A percentile compares a stretch with the other conserved stretches of the same genome.
Evolutionary conservation across 2,113 vertebrate genomes (phyloP).

Genomic region (Dasyprocta punctata): DNA sequence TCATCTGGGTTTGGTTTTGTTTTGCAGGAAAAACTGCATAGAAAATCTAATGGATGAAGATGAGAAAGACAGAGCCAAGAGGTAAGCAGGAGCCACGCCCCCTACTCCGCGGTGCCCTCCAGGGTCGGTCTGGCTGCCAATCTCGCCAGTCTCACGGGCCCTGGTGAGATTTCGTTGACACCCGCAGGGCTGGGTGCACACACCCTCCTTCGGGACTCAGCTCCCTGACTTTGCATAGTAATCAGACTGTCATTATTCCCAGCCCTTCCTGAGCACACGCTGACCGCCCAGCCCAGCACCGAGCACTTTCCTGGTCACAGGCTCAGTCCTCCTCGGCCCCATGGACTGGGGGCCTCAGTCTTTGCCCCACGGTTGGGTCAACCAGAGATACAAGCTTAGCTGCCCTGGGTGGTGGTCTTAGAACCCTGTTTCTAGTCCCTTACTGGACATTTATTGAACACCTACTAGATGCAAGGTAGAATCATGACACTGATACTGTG

Average conservation of each 20-base stretch:
- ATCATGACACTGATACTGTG: neutral
- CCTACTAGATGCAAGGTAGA: neutral
- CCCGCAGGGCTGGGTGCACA: neutral
- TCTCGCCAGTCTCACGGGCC: neutral
- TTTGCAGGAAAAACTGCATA: conserved; percentile 86
- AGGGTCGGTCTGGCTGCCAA: neutral
- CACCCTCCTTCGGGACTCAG: neutral
- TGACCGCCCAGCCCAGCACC: neutral
- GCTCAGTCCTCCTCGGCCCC: neutral
- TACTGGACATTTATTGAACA: neutral
- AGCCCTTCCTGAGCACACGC: neutral
- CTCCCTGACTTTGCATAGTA: neutral
- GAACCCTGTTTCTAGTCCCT: neutral
- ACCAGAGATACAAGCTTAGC: neutral
- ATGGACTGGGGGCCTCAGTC: neutral
- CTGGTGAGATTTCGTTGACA: neutral
- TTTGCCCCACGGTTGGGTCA: neutral
- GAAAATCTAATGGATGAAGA: conserved; percentile 93
- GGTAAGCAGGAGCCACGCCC: conserved; percentile 79
- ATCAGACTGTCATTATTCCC: fast-evolving
- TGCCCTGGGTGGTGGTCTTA: neutral
- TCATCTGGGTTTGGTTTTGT: conserved; percentile 54
- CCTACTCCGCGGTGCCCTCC: fast-evolving
- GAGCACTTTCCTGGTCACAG: fast-evolving
- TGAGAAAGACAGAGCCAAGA: conserved; percentile 93